Conservation (phyloP, 2,797 vertebrate genomes). For the Podarcis lilfordi region DNA sequence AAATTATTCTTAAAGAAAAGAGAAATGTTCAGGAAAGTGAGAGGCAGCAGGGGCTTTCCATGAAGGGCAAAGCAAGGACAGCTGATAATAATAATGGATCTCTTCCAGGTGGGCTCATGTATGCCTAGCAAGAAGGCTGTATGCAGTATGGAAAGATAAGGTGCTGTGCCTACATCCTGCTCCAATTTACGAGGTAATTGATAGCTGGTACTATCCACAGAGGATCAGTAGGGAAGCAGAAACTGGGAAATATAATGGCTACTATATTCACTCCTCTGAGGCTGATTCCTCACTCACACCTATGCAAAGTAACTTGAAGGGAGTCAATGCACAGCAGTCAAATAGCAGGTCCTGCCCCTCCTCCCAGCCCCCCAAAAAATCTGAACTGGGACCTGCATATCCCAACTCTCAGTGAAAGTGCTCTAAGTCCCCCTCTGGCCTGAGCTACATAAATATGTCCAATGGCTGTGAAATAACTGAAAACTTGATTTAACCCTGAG, state of each 20-base stretch:
- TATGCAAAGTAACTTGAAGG: neutral
- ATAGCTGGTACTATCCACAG: conserved; percentile 34
- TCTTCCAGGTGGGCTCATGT: conserved; percentile 33
- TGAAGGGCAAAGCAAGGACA: conserved; percentile 53
- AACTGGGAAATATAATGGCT: neutral
- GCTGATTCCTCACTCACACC: neutral
- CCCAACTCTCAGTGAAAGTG: conserved; percentile 24
- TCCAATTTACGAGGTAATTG: conserved; percentile 61
- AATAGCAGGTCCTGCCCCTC: neutral
- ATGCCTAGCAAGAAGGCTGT: conserved; percentile 30
- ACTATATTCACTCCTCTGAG: conserved; percentile 35
- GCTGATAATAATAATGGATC: conserved; percentile 50
- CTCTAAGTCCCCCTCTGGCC: neutral
- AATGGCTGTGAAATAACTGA: conserved; percentile 37
- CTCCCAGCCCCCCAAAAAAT: neutral
- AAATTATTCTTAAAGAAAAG: no score
- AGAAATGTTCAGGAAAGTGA: conserved; percentile 43
- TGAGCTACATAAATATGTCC: conserved; percentile 25
- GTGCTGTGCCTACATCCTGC: neutral
- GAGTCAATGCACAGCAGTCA: neutral
- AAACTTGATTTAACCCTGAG: conserved; percentile 49
- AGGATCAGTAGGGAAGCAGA: conserved; percentile 41
- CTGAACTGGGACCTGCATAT: neutral
- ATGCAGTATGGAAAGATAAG: conserved; percentile 41
- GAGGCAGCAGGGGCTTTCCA: conserved; percentile 38